Conservation (phyloP, 2,113 vertebrate genomes). For the Sporophila hypoxantha region DNA sequence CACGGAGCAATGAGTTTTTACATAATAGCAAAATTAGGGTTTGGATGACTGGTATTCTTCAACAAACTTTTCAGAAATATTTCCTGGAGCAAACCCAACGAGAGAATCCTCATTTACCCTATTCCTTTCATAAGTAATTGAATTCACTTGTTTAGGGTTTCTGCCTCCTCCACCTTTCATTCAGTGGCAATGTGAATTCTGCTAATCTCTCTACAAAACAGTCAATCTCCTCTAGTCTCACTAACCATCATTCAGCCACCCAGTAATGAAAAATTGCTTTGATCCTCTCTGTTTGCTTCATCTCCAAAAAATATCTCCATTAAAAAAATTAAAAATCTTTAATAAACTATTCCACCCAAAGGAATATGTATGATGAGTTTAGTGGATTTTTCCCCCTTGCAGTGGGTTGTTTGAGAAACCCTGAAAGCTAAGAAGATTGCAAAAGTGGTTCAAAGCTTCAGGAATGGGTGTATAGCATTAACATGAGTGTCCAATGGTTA, state of each 20-base stretch:
- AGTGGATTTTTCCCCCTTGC: neutral
- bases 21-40: conserved; percentile 63
- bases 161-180: conserved; percentile 60
- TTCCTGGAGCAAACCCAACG: conserved; percentile 63
- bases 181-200: neutral
- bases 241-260: conserved; percentile 20
- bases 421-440: neutral
- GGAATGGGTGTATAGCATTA: neutral
- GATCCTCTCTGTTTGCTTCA: neutral
- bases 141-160: conserved; percentile 65
- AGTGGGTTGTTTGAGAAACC: neutral
- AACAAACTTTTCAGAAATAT: conserved; percentile 70
- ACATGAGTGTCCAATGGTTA: neutral
- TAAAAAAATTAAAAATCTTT: neutral
- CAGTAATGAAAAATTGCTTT: conserved; percentile 40
- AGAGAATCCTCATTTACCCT: conserved; percentile 59
- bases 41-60: conserved; percentile 64
- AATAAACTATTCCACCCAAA: neutral
- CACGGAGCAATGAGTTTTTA: conserved; percentile 27
- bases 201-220: conserved; percentile 46
- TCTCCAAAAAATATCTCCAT: neutral
- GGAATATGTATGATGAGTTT: neutral
- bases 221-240: conserved; percentile 27
- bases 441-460: neutral
- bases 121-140: conserved; percentile 61